Conservation (phyloP, 1,140 invertebrate genomes). For the Eurosta solidaginis region DNA sequence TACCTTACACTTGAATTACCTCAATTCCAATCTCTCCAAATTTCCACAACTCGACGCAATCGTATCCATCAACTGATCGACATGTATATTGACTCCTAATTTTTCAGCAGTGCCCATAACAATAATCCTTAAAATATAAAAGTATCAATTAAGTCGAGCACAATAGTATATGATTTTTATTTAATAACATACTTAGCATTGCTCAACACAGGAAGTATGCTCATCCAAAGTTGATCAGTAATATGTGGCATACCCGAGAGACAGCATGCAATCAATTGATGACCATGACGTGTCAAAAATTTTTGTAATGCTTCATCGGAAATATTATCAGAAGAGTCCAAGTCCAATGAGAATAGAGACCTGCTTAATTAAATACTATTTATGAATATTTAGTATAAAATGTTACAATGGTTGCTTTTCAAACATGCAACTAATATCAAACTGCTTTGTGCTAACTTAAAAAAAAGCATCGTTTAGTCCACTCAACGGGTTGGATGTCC, state of each 20-base stretch:
- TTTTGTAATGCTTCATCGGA: slow-evolving; percentile 90
- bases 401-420: background rate
- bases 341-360: slow-evolving; percentile 82
- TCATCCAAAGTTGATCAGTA: slow-evolving; percentile 95
- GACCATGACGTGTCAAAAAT: slow-evolving; percentile 87
- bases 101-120: slow-evolving; percentile 97
- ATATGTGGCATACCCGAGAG: slow-evolving; percentile 97
- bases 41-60: slow-evolving; percentile 92
- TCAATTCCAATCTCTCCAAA: slow-evolving; percentile 88
- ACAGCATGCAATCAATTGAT: slow-evolving; percentile 83
- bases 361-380: slow-evolving; percentile 28
- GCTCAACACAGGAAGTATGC: slow-evolving; percentile 83
- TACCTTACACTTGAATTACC: slow-evolving; percentile 33
- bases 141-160: background rate
- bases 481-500: no score
- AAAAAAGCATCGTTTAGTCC: background rate
- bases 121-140: slow-evolving; percentile 75
- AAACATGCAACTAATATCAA: no score
- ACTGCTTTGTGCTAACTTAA: no score
- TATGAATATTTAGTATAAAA: background rate
- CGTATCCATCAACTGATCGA: slow-evolving; percentile 96
- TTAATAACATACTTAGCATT: slow-evolving; percentile 80
- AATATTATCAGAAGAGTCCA: slow-evolving; percentile 94
- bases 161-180: background rate
- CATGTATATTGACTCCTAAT: slow-evolving; percentile 92